These are phyloP conservation scores for Drosophila mimetica DNA, from an alignment of 2,888 invertebrate species.

Conservation along the genomic window DNA sequence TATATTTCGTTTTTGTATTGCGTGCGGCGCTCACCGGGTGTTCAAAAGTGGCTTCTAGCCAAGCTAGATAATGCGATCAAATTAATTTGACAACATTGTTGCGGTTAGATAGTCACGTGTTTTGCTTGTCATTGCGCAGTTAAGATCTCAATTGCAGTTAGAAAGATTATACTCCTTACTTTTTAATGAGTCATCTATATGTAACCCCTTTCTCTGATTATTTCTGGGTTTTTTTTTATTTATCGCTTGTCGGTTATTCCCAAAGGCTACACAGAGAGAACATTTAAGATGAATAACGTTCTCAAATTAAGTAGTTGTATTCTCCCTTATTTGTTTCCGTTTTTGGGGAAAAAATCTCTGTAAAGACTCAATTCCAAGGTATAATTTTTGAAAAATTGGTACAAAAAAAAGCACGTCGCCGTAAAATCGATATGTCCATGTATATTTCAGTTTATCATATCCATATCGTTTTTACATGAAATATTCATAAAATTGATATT, in stretches of 20 bases:
- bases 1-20: constrained; percentile 9
- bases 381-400: too few relatives aligned
- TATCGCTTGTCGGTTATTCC: neutral
- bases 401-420: too few relatives aligned
- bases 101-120: constrained; percentile 29
- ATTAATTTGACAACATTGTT: constrained; percentile 26
- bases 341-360: too few relatives aligned
- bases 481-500: too few relatives aligned
- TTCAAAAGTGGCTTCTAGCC: neutral
- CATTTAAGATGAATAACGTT: too few relatives aligned
- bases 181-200: neutral
- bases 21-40: constrained; percentile 7
- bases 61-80: constrained; percentile 5
- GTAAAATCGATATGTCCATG: too few relatives aligned
- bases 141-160: constrained; percentile 1
- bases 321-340: too few relatives aligned
- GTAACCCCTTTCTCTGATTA: neutral
- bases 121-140: constrained; percentile 20
- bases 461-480: too few relatives aligned
- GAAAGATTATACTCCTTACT: neutral
- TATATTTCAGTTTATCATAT: too few relatives aligned
- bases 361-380: too few relatives aligned
- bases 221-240: neutral
- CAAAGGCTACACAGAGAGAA: too few relatives aligned
- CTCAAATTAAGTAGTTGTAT: too few relatives aligned